Evolutionary conservation across 2,797 vertebrate genomes (phyloP), one percentile per base, ranked within the genome.

Genomic region (Diplodus sargus): DNA sequence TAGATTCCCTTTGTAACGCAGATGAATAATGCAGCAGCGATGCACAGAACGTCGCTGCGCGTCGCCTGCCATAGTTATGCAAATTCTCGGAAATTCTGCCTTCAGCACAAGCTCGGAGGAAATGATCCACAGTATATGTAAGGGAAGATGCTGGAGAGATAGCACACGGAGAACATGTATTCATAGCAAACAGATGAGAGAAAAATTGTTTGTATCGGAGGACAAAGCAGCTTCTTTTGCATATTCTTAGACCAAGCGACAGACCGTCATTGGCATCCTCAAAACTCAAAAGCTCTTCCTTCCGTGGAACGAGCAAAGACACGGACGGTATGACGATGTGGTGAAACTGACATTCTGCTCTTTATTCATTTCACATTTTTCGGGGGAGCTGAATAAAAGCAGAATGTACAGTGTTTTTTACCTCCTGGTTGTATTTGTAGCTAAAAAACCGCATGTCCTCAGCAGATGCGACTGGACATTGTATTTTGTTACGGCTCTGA

Each of bases 11-110:
- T 81, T 70, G 70, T 74, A 72, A 80, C 10, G n/a, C 25, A 16
- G 42, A 85, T 87, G 63, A 85, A 84, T 89, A 73, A 89, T 83
- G 71, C 78, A 86, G 65, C 53, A 58, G 73, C 20, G 54, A 73
- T 54, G 58, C 77, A 78, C 54, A 81, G 67, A 70, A 49, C 15
- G 14, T 20, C 49, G 49, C 71, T 18, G 18, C 20, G 18, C 3
- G 14, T 65, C 30, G 64, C 57, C 54, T 52, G 67, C 63, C 47
- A 58, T 72, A 68, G 72, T 81, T 83, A 86, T 84, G 87, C 77
- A 83, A 81, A 90, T 86, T 86, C 28, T 76, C 4, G 8, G 34
- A 39, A 59, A 78, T 71, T 84, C 53, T 70, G 77, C 84, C 77
- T 74, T 72, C 18, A 84, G 86, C 80, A 9, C 64, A 58, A 34